Evolutionary conservation across 2,113 vertebrate genomes (phyloP).

Genomic region (Syrrhaptes paradoxus): DNA sequence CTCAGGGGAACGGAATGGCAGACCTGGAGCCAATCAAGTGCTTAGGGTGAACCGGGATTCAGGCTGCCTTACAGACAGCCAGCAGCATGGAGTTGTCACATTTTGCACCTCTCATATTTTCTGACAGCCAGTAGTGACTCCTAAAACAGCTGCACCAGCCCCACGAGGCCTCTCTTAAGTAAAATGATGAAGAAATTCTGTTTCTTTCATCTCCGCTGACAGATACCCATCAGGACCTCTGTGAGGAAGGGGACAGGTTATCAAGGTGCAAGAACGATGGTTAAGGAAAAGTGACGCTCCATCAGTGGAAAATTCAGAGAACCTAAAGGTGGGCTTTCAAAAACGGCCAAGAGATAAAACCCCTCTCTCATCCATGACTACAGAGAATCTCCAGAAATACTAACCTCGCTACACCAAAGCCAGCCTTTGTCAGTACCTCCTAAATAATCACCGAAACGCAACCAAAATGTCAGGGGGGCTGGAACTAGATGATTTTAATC

Average conservation of each 20-base stretch:
- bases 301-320: neutral
- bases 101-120: neutral
- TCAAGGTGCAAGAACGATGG: neutral
- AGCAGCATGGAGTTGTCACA: neutral
- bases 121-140: neutral
- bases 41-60: neutral
- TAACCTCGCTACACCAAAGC: neutral
- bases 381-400: neutral
- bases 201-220: neutral
- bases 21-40: neutral
- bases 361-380: neutral
- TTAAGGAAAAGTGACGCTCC: neutral
- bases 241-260: neutral
- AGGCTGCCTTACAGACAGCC: neutral
- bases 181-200: neutral
- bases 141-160: neutral
- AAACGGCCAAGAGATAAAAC: neutral
- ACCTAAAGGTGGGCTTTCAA: neutral
- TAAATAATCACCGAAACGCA: neutral
- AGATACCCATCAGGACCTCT: neutral
- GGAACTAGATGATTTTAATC: neutral
- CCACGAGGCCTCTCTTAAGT: neutral
- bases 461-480: neutral
- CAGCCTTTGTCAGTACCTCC: neutral
- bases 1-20: neutral